Base-by-base conservation (phyloP, 2,888 invertebrate genomes). In the Timema podura region DNA sequence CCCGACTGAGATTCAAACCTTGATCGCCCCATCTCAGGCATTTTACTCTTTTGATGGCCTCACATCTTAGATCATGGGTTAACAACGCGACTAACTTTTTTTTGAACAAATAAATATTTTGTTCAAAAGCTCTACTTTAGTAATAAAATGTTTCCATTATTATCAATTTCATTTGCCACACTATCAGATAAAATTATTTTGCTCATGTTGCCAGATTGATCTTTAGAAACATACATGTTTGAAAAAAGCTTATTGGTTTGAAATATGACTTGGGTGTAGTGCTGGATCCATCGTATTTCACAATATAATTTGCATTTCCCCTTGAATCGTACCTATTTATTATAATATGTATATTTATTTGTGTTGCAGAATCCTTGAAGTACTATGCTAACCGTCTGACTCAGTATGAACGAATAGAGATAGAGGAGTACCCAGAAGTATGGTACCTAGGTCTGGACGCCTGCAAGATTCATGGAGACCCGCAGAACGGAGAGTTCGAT, bases 391-490 rank as follows among this genome's bases (percentile, higher is more conserved):
- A 90, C 75, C 87, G 91, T 76, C 85, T 97, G 77, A 92, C 95
- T 67, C 93, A 93, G 77, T 95, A 92, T 86, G 97, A 98, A 83
- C 87, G 92, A 78, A 89, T 89, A 76, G 97, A 98, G 83, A 90
- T 97, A 74, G 88, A 93, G 77, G 91, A 94, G 77, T 97, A 94
- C 82, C 91, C 94, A 9, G 95, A 97, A 81, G 89, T 97, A 75
- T 98, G 95, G 95, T 97, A 95, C 83, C 87, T 96, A 75, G 95
- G 95, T 0, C 83, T 95, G 77, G 91, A 93, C 73, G 89, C 94
- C 61, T 90, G 88, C 81, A 95, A 95, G 83, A 91, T 95, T 76
- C 91, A 91, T 78, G 93, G 92, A 30, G 90, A 91, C 76, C 87
- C 91, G 76, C 90, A 92, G 80, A 95, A 95, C 83, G 89, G 90